A percentile compares a stretch with the other conserved stretches of the same genome.
Conservation (phyloP, 2,888 invertebrate species). For the Hecatera dysodea region DNA sequence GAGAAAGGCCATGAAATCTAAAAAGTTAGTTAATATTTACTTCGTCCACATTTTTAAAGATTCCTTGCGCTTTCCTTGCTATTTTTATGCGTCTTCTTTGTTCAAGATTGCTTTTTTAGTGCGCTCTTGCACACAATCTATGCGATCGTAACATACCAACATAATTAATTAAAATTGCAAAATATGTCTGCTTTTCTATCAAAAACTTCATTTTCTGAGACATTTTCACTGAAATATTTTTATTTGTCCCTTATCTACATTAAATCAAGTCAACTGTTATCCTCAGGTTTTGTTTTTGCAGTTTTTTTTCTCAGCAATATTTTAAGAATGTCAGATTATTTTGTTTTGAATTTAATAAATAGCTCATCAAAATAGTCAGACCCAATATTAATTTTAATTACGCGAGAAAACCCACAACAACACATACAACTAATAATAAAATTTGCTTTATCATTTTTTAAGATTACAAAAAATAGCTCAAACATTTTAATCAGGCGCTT, state of each 20-base stretch:
- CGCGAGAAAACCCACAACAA: neutral
- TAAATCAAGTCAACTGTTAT: neutral
- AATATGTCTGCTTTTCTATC: neutral
- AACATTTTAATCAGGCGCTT: too few relatives aligned
- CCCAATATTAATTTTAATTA: neutral
- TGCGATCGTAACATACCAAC: neutral
- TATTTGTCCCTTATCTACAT: neutral
- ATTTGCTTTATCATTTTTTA: neutral
- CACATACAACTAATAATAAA: neutral
- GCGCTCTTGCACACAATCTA: neutral
- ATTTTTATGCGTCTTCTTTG: neutral
- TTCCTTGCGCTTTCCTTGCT: neutral
- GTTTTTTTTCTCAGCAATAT: neutral
- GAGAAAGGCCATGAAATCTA: neutral
- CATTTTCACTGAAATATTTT: neutral
- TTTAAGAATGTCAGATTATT: neutral
- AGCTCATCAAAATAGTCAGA: too few relatives aligned
- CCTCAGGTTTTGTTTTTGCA: neutral
- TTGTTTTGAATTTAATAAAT: neutral
- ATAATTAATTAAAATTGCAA: neutral
- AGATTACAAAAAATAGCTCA: neutral
- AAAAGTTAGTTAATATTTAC: neutral
- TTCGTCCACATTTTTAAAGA: neutral
- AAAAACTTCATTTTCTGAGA: neutral
- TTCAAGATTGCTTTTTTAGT: neutral